Conservation (phyloP, 1,140 invertebrate species). For the Dinoponera quadriceps region DNA sequence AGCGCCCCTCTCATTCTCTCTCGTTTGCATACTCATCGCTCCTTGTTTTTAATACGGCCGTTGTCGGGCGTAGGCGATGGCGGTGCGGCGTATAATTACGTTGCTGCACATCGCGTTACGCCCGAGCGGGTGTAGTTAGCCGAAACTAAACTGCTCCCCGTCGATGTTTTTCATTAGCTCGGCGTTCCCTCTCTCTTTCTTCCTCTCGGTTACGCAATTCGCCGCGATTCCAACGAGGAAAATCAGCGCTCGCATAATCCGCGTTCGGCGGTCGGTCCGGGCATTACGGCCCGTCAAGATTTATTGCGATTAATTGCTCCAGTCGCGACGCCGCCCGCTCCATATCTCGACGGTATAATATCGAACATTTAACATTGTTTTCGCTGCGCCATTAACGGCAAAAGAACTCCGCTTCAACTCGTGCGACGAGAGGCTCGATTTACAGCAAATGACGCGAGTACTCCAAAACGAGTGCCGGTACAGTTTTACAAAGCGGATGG, state of each 20-base stretch:
- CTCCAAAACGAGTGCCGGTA: slow-evolving; percentile 34
- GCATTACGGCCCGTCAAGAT: neutral
- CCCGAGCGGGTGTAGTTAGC: slow-evolving; percentile 16
- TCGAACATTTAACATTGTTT: slow-evolving; percentile 32
- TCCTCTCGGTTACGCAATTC: too few species aligned
- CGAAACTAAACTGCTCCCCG: slow-evolving; percentile 43
- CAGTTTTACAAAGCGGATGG: slow-evolving; percentile 47
- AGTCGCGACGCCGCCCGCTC: neutral
- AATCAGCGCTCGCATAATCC: neutral
- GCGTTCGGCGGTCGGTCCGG: neutral
- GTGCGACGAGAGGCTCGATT: slow-evolving; percentile 29
- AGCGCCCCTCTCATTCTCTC: neutral
- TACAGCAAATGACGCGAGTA: slow-evolving; percentile 46
- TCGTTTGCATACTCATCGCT: slow-evolving; percentile 68
- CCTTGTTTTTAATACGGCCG: slow-evolving; percentile 65
- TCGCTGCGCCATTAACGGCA: neutral
- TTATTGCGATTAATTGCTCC: neutral
- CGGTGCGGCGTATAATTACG: slow-evolving; percentile 57
- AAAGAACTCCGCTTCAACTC: slow-evolving; percentile 9
- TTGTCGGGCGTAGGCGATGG: neutral
- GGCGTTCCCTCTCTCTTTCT: neutral
- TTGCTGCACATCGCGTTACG: slow-evolving; percentile 59
- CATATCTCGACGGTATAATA: slow-evolving; percentile 17
- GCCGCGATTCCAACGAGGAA: neutral
- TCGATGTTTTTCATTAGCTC: slow-evolving; percentile 19